A percentile compares a stretch with the other conserved stretches of the same genome.
phyloP scores from a whole-genome alignment of 2,888 invertebrate species.

The Incurvaria masculella region DNA sequence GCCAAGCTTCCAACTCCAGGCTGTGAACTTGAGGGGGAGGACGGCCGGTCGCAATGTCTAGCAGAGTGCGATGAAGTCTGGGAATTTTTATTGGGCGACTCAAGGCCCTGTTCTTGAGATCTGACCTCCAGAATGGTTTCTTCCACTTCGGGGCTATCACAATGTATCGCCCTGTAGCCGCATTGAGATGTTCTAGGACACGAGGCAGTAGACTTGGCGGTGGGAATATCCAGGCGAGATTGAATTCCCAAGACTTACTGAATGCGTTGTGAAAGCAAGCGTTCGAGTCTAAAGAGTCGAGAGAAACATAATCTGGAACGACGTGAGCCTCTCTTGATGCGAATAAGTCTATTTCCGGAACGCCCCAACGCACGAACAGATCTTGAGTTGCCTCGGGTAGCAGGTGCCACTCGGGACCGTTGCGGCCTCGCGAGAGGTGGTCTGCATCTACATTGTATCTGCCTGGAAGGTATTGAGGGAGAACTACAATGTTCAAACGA shows the following conservation, averaged over 20 bases:
- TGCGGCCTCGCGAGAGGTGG: constrained; percentile 11
- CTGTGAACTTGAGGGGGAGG: neutral
- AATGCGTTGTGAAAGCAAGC: constrained; percentile 17
- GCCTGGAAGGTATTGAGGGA: constrained; percentile 17
- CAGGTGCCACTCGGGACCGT: constrained; percentile 15
- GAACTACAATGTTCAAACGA: constrained; percentile 1
- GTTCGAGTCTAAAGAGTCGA: constrained; percentile 13
- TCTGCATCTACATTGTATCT: constrained; percentile 18
- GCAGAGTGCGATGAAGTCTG: constrained; percentile 12
- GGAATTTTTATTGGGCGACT: constrained; percentile 10
- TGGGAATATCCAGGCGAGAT: constrained; percentile 10
- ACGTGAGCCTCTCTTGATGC: constrained; percentile 13
- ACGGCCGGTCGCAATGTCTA: constrained; percentile 9
- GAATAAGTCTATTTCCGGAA: constrained; percentile 17
- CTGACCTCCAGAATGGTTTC: constrained; percentile 17
- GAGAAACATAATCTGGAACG: constrained; percentile 14
- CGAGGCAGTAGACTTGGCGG: constrained; percentile 15
- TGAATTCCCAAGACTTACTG: constrained; percentile 8
- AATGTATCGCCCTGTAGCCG: constrained; percentile 6
- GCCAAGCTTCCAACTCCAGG: constrained; percentile 4
- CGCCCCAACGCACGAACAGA: constrained; percentile 15
- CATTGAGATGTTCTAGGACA: constrained; percentile 19
- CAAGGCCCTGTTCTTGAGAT: constrained; percentile 12
- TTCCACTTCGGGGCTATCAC: constrained; percentile 12
- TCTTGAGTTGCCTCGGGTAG: constrained; percentile 5